Evolutionary conservation across 2,113 vertebrate species (phyloP).

Genomic region (Limanda limanda): DNA sequence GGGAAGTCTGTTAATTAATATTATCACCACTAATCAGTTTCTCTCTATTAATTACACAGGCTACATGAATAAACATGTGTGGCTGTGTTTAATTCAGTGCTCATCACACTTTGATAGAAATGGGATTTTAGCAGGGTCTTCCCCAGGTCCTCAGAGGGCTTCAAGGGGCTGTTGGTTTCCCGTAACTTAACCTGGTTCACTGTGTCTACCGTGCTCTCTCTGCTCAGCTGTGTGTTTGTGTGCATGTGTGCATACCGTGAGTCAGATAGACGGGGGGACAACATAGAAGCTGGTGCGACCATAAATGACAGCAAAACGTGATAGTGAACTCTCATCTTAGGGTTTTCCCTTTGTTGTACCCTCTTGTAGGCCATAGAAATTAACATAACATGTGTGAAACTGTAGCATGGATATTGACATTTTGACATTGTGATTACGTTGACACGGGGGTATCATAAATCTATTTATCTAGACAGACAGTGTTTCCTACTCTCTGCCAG

Average conservation of each 20-base stretch:
- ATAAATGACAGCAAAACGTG: not conserved
- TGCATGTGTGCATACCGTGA: too few relatives aligned
- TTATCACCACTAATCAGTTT: slow-evolving; percentile 11
- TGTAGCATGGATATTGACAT: not conserved
- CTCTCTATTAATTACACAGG: slow-evolving; percentile 1
- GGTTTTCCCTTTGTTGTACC: not conserved
- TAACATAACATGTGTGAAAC: too few relatives aligned
- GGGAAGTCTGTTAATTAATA: not conserved
- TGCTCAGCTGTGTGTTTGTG: not conserved
- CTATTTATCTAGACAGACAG: not conserved
- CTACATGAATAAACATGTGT: slow-evolving; percentile 12
- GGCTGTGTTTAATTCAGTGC: not conserved
- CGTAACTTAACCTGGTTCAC: not conserved
- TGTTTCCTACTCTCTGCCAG: too few relatives aligned
- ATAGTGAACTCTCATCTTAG: not conserved
- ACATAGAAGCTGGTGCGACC: not conserved
- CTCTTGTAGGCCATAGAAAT: too few relatives aligned
- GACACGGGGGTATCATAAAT: not conserved
- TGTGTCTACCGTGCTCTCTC: not conserved
- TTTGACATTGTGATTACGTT: not conserved
- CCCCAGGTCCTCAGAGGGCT: not conserved
- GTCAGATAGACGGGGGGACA: too few relatives aligned
- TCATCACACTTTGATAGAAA: not conserved
- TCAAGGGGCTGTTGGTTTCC: not conserved
- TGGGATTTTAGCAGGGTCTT: not conserved